Percentiles rank a stretch among this genome's conserved stretches.
Conservation (phyloP, 1,140 invertebrate species). For the Drosophila bipectinata region DNA sequence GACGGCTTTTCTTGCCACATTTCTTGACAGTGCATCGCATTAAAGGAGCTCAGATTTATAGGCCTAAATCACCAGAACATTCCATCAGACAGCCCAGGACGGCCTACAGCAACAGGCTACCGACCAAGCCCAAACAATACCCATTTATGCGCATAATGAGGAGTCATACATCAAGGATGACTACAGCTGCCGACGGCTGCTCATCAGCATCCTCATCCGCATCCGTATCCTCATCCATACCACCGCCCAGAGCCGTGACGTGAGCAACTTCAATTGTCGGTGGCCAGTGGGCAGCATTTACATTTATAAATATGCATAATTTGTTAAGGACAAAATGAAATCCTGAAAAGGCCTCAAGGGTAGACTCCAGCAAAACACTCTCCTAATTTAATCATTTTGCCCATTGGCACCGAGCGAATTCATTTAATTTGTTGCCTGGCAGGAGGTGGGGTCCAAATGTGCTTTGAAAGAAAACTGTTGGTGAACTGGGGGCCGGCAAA, state of each 20-base stretch:
- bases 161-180: conserved; percentile 58
- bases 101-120: conserved; percentile 56
- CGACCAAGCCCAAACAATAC: conserved; percentile 44
- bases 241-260: neutral
- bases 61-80: conserved; percentile 54
- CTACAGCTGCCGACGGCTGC: conserved; percentile 41
- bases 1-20: too few species aligned
- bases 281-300: conserved; percentile 48
- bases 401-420: conserved; percentile 44
- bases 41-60: conserved; percentile 58
- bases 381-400: conserved; percentile 77
- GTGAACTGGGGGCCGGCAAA: conserved; percentile 14
- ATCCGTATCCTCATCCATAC: neutral
- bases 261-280: conserved; percentile 4
- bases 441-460: conserved; percentile 14
- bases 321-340: conserved; percentile 65
- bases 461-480: neutral
- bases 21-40: conserved; percentile 30
- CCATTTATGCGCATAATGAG: conserved; percentile 74
- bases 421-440: conserved; percentile 52
- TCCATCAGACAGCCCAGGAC: conserved; percentile 38
- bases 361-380: conserved; percentile 19
- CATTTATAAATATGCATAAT: conserved; percentile 73
- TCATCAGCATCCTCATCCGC: conserved; percentile 20
- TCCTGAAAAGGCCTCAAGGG: conserved; percentile 41